Conservation (phyloP, 2,797 vertebrate species). For the Clamator glandarius region DNA sequence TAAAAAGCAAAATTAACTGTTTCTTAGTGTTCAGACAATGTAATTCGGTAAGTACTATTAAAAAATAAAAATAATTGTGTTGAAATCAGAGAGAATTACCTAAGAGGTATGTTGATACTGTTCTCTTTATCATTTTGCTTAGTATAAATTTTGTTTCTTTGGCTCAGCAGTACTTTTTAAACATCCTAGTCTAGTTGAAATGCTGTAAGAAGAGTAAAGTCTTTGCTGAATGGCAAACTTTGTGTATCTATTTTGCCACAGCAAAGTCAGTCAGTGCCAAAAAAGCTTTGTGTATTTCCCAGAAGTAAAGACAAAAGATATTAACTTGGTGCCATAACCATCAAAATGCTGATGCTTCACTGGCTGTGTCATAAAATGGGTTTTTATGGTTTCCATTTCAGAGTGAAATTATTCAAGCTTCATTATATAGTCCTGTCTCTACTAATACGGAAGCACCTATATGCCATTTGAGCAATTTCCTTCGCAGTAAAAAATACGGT, state of each 20-base stretch:
- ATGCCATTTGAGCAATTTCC: neutral
- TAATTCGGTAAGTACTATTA: neutral
- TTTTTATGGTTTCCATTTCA: neutral
- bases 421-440: neutral
- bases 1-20: neutral
- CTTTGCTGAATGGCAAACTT: neutral
- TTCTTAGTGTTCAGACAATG: conserved; percentile 3
- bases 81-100: conserved; percentile 36
- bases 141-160: conserved; percentile 34
- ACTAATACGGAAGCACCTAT: neutral
- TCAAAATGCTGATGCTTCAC: neutral
- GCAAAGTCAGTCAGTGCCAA: neutral
- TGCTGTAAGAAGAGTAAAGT: conserved; percentile 21
- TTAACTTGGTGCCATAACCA: neutral
- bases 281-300: neutral
- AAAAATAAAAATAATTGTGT: conserved; percentile 12
- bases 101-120: conserved; percentile 18
- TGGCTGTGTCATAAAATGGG: neutral
- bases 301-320: neutral
- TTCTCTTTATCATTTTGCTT: conserved; percentile 40
- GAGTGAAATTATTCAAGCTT: neutral
- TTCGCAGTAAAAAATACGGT: neutral
- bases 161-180: conserved; percentile 27
- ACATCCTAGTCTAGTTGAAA: neutral
- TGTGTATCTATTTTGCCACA: neutral